Percentiles rank a stretch among this genome's conserved stretches.
Conservation (phyloP, 2,888 invertebrate species). For the Leucophenga maculata region DNA sequence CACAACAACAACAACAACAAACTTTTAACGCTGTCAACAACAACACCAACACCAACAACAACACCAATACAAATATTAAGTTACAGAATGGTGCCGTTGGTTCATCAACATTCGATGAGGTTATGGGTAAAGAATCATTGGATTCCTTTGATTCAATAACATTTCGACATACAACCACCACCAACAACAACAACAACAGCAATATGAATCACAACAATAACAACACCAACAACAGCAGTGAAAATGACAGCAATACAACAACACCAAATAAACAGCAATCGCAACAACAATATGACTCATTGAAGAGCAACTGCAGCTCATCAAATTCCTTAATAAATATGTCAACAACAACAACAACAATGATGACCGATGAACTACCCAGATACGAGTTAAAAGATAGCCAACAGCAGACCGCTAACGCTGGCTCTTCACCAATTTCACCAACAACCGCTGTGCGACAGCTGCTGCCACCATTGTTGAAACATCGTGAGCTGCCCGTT, state of each 20-base stretch:
- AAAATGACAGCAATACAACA: slow-evolving; percentile 31
- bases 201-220: slow-evolving; percentile 20
- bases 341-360: slow-evolving; percentile 15
- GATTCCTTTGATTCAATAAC: slow-evolving; percentile 71
- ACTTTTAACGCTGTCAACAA: neutral
- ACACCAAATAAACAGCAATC: slow-evolving; percentile 45
- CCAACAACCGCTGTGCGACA: slow-evolving; percentile 26
- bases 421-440: slow-evolving; percentile 22
- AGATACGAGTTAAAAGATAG: neutral
- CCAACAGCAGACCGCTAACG: neutral
- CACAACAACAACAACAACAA: slow-evolving; percentile 33
- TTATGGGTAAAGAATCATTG: slow-evolving; percentile 64
- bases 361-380: neutral
- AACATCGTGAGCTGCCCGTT: slow-evolving; percentile 82
- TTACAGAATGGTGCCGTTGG: slow-evolving; percentile 13
- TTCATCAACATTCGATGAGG: slow-evolving; percentile 66
- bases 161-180: slow-evolving; percentile 56
- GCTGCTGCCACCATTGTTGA: slow-evolving; percentile 48
- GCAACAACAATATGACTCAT: slow-evolving; percentile 52
- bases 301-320: slow-evolving; percentile 61
- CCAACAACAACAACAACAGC: slow-evolving; percentile 35
- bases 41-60: slow-evolving; percentile 32
- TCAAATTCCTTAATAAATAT: slow-evolving; percentile 39
- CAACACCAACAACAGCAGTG: slow-evolving; percentile 32
- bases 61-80: slow-evolving; percentile 34